Evolutionary conservation across 2,797 vertebrate genomes (phyloP), one percentile per base, ranked within the genome.

Genomic region (Meriones psammophilus): DNA sequence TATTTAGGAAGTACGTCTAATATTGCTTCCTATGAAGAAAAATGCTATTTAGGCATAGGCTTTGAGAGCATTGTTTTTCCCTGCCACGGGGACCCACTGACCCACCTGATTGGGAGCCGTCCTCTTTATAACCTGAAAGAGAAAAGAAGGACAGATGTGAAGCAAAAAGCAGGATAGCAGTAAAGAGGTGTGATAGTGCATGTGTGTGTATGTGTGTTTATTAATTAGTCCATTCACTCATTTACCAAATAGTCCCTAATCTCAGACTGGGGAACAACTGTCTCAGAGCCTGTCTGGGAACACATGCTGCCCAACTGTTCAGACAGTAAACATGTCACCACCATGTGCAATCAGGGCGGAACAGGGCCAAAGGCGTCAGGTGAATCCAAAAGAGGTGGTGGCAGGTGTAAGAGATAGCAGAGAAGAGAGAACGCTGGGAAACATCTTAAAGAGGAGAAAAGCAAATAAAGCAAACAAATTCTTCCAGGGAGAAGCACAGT

Each of bases 111-210:
- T 5, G 39, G 24, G 1, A 36, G 28, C 4, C 26, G 26, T 94
- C 58, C 83, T 89, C 94, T 89, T 54, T 36, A 62, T 90, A 64
- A 96, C 88, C 97, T 97, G 83, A 56, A 97, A 8, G 92, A 95
- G 79, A 30, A 3, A 14, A 39, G 18, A 14, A 39, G 18, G 10
- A 87, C 85, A 89, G 54, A 92, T 42, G 92, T 77, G 46, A 94
- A 87, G 84, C 3, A 9, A 76, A 18, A 36, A 60, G 50, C 36
- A 73, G 36, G 42, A 77, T 28, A n/a, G 85, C 33, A 46, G 30
- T 5, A 58, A 88, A 80, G 60, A 68, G 18, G 13, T 68, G 4
- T 58, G 1, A 12, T 64, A 18, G 56, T 58, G 14, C 13, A 12
- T 17, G 13, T 58, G 56, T 58, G 14, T 58, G 56, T 58, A 3